A percentile compares a stretch with the other conserved stretches of the same genome.
Conservation (phyloP, 2,888 invertebrate species). For the Phlogophora meticulosa region DNA sequence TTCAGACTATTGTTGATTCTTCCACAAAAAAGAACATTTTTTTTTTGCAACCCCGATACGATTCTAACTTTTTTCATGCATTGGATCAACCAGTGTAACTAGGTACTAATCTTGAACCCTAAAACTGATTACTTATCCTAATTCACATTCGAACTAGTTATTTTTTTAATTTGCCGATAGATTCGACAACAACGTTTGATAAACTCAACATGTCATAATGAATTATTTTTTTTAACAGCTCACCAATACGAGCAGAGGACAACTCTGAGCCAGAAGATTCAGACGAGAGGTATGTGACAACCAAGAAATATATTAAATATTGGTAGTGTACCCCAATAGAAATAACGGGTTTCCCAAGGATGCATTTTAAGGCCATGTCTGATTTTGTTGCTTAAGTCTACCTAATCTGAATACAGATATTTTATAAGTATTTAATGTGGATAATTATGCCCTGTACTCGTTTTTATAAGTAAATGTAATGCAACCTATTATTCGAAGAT, state of each 20-base stretch:
- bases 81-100: no score
- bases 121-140: no score
- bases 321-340: not conserved
- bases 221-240: slow-evolving; percentile 40
- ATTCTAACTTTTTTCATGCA: no score
- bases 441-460: no score
- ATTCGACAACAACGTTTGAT: not conserved
- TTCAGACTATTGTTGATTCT: no score
- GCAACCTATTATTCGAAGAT: not conserved
- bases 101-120: no score
- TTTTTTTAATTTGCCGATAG: no score
- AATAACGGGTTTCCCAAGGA: not conserved
- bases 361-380: not conserved
- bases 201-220: not conserved
- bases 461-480: no score
- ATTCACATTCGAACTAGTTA: no score
- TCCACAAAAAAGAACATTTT: no score
- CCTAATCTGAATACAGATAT: not conserved
- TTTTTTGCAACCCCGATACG: no score
- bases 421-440: not conserved
- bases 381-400: not conserved
- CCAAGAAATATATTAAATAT: not conserved
- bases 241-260: slow-evolving; percentile 63
- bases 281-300: slow-evolving; percentile 54
- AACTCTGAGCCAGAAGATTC: slow-evolving; percentile 65